Conservation (phyloP, 2,888 invertebrate species). For the Torymus texanus region DNA sequence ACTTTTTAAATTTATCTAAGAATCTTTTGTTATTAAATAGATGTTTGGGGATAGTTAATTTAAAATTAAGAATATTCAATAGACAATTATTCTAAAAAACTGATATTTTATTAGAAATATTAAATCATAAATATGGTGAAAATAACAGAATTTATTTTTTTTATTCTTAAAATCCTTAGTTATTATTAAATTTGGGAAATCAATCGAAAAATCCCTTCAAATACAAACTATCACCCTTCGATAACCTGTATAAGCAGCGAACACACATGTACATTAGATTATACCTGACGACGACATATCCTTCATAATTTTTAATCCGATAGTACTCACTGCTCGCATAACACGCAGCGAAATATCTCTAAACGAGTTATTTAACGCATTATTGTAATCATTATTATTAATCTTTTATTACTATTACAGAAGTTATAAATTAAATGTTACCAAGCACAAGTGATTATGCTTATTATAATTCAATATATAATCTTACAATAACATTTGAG, state of each 20-base stretch:
- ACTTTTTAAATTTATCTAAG: too few relatives aligned
- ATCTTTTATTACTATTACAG: conserved; percentile 36
- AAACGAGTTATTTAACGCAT: conserved; percentile 42
- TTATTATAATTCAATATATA: conserved; percentile 44
- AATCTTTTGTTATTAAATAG: too few relatives aligned
- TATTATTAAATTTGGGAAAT: conserved; percentile 47
- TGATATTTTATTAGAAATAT: conserved; percentile 51
- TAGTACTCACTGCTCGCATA: conserved; percentile 23
- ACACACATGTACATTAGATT: conserved; percentile 51
- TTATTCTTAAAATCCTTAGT: conserved; percentile 34
- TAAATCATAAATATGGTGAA: conserved; percentile 46
- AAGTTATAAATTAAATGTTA: conserved; percentile 46
- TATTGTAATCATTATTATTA: conserved; percentile 38
- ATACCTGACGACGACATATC: conserved; percentile 31
- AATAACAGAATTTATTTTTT: conserved; percentile 41
- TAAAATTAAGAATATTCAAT: background rate
- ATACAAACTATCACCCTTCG: conserved; percentile 57
- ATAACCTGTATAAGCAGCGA: conserved; percentile 42
- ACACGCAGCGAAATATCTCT: conserved; percentile 38
- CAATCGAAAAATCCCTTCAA: conserved; percentile 57
- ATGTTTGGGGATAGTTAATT: too few relatives aligned
- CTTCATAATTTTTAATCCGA: conserved; percentile 28
- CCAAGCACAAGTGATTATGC: conserved; percentile 49
- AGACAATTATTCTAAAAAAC: conserved; percentile 48
- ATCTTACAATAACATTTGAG: conserved; percentile 47